A percentile compares a stretch with the other conserved stretches of the same genome.
These are phyloP conservation scores for Tyrophagus putrescentiae DNA, from an alignment of 1,140 invertebrate genomes.

Conservation along the genomic window DNA sequence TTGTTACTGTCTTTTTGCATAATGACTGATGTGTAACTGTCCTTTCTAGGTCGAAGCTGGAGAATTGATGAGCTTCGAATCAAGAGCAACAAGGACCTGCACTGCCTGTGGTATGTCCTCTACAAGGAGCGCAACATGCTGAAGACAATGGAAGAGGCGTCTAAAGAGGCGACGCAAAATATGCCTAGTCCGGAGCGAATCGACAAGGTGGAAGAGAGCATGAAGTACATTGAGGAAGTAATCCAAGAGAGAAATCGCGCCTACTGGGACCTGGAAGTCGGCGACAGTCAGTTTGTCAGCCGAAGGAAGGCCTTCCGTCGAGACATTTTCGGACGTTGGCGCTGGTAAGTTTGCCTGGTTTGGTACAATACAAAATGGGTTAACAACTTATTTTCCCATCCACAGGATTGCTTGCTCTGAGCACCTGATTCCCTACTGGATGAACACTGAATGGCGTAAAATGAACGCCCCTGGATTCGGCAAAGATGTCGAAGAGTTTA, in stretches of 20 bases:
- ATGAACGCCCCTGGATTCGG: slow-evolving; percentile 19
- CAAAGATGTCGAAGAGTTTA: slow-evolving; percentile 25
- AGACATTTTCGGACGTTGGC: slow-evolving; percentile 33
- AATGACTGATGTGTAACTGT: slow-evolving; percentile 20
- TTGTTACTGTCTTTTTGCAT: slow-evolving; percentile 8
- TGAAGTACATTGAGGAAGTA: slow-evolving; percentile 82
- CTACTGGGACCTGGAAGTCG: slow-evolving; percentile 76
- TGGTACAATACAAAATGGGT: not conserved
- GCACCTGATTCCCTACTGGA: slow-evolving; percentile 26
- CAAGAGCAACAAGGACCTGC: slow-evolving; percentile 88
- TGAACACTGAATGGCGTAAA: slow-evolving; percentile 25
- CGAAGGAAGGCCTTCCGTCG: slow-evolving; percentile 43
- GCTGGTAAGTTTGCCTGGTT: slow-evolving; percentile 20
- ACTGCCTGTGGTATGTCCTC: slow-evolving; percentile 93
- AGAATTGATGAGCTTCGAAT: slow-evolving; percentile 73
- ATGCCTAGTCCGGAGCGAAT: slow-evolving; percentile 89
- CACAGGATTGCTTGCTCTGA: slow-evolving; percentile 23
- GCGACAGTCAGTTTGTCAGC: slow-evolving; percentile 52
- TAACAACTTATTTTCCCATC: slow-evolving; percentile 13
- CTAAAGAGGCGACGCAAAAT: slow-evolving; percentile 46
- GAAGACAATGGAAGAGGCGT: slow-evolving; percentile 81
- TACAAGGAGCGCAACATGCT: slow-evolving; percentile 95
- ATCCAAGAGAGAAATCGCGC: slow-evolving; percentile 82
- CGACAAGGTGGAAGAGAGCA: slow-evolving; percentile 84
- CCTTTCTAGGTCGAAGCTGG: slow-evolving; percentile 58